phyloP scores from a whole-genome alignment of 2,888 invertebrate species.

The Ypsolopha scabrella region DNA sequence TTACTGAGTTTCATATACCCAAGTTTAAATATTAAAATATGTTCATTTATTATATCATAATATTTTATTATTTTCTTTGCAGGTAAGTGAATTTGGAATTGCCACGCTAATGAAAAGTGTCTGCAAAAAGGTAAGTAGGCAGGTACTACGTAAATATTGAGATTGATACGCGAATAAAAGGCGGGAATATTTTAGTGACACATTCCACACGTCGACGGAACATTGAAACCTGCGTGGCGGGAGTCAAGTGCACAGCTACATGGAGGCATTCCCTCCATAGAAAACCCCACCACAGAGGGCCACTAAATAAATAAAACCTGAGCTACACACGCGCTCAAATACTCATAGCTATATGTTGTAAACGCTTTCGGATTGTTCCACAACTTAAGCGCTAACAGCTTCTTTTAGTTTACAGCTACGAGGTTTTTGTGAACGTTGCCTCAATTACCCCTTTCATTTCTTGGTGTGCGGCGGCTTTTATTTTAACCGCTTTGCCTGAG shows the following conservation, averaged over 20 bases:
- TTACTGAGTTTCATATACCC: neutral
- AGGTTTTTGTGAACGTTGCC: conserved; percentile 41
- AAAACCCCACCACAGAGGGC: neutral
- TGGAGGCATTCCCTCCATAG: neutral
- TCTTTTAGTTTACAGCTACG: conserved; percentile 47
- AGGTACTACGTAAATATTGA: neutral
- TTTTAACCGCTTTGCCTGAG: conserved; percentile 34
- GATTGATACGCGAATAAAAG: neutral
- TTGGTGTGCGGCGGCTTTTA: conserved; percentile 44
- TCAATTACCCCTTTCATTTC: conserved; percentile 55
- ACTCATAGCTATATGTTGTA: conserved; percentile 18
- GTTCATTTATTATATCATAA: neutral
- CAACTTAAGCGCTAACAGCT: conserved; percentile 41
- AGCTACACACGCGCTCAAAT: conserved; percentile 3
- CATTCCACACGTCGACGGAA: too few species aligned
- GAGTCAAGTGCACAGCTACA: neutral
- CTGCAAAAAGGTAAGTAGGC: neutral
- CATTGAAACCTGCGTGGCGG: too few species aligned
- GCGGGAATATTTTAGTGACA: neutral
- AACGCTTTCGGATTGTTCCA: conserved; percentile 32
- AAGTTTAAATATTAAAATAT: too few species aligned
- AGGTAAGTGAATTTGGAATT: conserved; percentile 2
- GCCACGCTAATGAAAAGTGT: too few species aligned
- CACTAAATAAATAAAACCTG: conserved; percentile 4
- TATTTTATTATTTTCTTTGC: neutral